Base-by-base conservation (phyloP, 2,888 invertebrate species). In the Eupithecia abbreviata region DNA sequence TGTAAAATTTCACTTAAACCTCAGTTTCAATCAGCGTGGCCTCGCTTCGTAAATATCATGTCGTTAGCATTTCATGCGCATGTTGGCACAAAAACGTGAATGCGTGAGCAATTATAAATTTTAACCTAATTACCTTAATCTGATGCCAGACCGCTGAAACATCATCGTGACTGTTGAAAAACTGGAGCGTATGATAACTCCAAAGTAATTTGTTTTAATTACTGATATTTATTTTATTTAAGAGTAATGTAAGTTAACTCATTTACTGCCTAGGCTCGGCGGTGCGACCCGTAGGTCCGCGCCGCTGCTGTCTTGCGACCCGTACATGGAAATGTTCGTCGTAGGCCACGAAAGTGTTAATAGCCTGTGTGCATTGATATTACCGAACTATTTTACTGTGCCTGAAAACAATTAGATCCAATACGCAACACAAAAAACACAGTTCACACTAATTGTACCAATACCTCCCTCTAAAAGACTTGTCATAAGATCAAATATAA, bases 1-100 rank as follows among this genome's bases (percentile, higher is more conserved):
- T 47, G 65, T 74, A 4, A n/a, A 77, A 77, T 74, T 72, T 69
- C 45, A 71, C 71, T 58, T 49, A 49, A 67, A 67, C 67, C 49
- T 77, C 67, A 68, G 7, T 66, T 75, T 58, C 41, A 69, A 77
- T 68, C 42, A 45, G 83, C 80, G 84, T 83, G 86, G 81, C 85
- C 87, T 86, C 85, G 83, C 86, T 83, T 85, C 85, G 82, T 86
- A 83, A 88, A 88, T 84, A 84, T 87, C 86, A 88, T 87, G 85
- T 87, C 89, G 87, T 90, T 90, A 88, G 86, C 84, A 85, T 86
- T 88, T 87, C 86, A 88, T 87, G 87, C 88, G 86, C 82, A 84
- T 82, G 85, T 85, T 84, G 78, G 85, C 85, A 86, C 86, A 86
- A 87, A 87, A 87, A 85, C 81, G 74, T 76, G 81, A 85, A 86